Conservation (phyloP, 2,113 vertebrate species). For the Anguilla japonica region DNA sequence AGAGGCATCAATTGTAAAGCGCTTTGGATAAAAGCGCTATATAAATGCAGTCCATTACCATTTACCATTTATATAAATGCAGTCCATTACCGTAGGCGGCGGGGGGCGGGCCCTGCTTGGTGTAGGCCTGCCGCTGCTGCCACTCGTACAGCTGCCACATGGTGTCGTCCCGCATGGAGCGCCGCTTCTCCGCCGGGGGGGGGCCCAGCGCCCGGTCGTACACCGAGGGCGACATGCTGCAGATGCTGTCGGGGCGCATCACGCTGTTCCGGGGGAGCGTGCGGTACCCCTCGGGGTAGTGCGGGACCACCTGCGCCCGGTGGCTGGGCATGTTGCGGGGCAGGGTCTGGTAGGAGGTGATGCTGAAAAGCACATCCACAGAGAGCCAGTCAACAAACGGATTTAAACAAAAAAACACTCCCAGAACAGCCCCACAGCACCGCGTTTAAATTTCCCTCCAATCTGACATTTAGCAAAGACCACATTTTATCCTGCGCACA, state of each 20-base stretch:
- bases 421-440: not conserved
- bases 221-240: constrained; percentile 57
- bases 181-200: constrained; percentile 71
- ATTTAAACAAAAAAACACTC: not conserved
- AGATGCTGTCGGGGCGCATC: constrained; percentile 83
- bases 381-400: not conserved
- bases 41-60: no score
- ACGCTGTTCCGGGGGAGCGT: constrained; percentile 87
- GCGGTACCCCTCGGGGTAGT: constrained; percentile 89
- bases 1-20: no score
- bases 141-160: constrained; percentile 97
- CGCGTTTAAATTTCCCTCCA: not conserved
- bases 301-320: constrained; percentile 72
- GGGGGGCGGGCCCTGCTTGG: constrained; percentile 72
- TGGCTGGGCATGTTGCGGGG: constrained; percentile 98
- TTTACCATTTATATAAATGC: no score
- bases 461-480: not conserved
- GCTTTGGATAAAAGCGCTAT: no score
- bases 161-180: constrained; percentile 85
- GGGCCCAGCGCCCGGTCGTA: constrained; percentile 67
- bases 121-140: constrained; percentile 92
- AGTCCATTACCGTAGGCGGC: no score
- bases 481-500: not conserved
- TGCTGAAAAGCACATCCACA: constrained; percentile 60
- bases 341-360: constrained; percentile 90